Evolutionary conservation across 1,140 invertebrate genomes (phyloP), one percentile per base, ranked within the genome.

Genomic region (Bombus breviceps): DNA sequence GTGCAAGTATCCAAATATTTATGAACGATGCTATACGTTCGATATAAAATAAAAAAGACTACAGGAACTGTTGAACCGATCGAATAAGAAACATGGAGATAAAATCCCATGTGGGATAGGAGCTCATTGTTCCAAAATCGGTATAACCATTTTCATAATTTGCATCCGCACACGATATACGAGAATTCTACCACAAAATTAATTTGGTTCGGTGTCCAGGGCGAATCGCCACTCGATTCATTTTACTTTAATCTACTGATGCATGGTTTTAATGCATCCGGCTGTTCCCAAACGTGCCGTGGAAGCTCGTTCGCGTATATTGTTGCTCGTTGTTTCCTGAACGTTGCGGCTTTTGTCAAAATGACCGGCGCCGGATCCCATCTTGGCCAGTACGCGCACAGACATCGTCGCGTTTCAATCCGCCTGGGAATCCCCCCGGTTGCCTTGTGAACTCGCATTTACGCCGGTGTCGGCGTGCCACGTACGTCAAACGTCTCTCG

Each of bases 401-500:
- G 41, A 73, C 83, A 68, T 68, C 64, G 69, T 81, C 82, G 74
- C 72, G 77, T 66, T 73, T 72, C 71, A 79, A 79, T 76, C 77
- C 89, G 80, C 82, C 69, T 79, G 86, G 86, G 87, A 87, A 75
- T 79, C 62, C 28, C 32, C 71, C 32, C 32, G 3, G 62, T 34
- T 81, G 78, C 81, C 89, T 84, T 86, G 64, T 62, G 88, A 91
- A 90, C 88, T 86, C 86, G 81, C 81, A 79, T 85, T 83, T 80
- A 62, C 83, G 80, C 57, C 43, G 71, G 64, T 72, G 80, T 85
- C 78, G 83, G 69, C 47, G 86, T 76, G 59, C 82, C 81, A 89
- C 87, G 81, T 89, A 89, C 87, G 88, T 92, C 90, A 91, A 90
- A 92, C 90, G 88, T 69, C 71, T 80, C 83, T 86, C 90, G 91